These are phyloP conservation scores for Lophius americanus DNA, from an alignment of 2,797 vertebrate genomes.

Conservation along the genomic window DNA sequence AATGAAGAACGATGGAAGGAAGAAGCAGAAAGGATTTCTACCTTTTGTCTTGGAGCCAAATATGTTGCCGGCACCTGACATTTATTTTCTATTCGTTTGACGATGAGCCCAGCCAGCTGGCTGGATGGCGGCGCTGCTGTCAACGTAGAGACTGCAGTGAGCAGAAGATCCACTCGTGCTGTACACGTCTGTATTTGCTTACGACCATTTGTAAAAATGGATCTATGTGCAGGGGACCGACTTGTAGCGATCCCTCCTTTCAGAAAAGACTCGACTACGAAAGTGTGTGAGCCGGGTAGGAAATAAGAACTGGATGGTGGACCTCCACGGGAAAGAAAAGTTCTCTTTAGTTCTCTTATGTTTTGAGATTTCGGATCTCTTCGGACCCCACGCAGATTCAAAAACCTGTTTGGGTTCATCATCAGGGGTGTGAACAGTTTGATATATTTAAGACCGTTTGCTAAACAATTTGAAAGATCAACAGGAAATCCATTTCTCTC, in stretches of 20 bases:
- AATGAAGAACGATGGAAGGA: slow-evolving; percentile 6
- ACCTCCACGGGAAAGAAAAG: slow-evolving; percentile 19
- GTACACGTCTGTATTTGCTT: slow-evolving; percentile 51
- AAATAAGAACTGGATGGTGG: slow-evolving; percentile 32
- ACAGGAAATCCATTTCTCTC: slow-evolving; percentile 1
- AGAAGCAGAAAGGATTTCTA: slow-evolving; percentile 33
- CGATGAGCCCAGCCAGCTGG: slow-evolving; percentile 37
- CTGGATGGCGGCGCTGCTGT: slow-evolving; percentile 56
- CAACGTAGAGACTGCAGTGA: slow-evolving; percentile 19
- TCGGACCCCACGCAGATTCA: slow-evolving; percentile 1
- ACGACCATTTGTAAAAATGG: slow-evolving; percentile 46
- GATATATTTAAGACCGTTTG: background rate
- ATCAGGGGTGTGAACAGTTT: too few species aligned
- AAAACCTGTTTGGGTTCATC: background rate
- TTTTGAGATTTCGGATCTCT: background rate
- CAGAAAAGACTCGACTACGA: slow-evolving; percentile 8
- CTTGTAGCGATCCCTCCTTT: slow-evolving; percentile 40
- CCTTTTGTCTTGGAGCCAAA: slow-evolving; percentile 60
- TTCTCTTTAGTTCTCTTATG: background rate
- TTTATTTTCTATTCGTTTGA: slow-evolving; percentile 36
- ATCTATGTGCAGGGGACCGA: slow-evolving; percentile 45
- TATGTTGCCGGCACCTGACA: slow-evolving; percentile 47
- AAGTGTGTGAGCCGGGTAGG: background rate
- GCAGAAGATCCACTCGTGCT: slow-evolving; percentile 27
- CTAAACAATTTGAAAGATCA: background rate